Evolutionary conservation across 2,888 invertebrate genomes (phyloP), one percentile per base, ranked within the genome.

Genomic region (Abrostola tripartita): DNA sequence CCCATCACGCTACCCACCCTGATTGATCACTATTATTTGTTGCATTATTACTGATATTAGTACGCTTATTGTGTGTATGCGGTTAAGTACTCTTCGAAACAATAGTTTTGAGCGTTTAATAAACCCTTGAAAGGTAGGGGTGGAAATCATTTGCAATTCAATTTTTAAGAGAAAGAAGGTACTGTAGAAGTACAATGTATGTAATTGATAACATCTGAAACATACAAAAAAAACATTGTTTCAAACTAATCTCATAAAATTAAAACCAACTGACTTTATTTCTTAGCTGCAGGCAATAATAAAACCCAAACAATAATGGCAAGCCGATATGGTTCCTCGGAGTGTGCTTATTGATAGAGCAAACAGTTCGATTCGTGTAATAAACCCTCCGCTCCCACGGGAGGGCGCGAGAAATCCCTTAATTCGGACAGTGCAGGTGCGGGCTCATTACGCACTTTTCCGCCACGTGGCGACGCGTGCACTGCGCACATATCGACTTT

Each of bases 341-440:
- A 74, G 82, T 81, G 85, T 79, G 70, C 74, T 78, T 93, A 93
- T 93, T 92, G 92, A 91, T 91, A 84, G 86, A 88, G 85, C 84
- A 92, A 92, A 92, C 90, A 90, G 81, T 85, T 84, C 85, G 84
- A 81, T 84, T 85, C 84, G 78, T 81, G 78, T 77, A 81, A 78
- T 84, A 74, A 73, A 78, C 85, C 85, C 88, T 87, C 82, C 86
- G 88, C 79, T 94, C 94, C 93, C 94, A 94, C 93, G 94, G 92
- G 94, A 93, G 93, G 94, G 94, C 92, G 94, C 92, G 92, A 93
- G 91, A 94, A 93, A 94, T 94, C 94, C 93, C 90, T 89, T 93
- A 94, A 94, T 93, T 89, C 92, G 87, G 89, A 82, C 82, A 87
- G 83, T 91, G 93, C 94, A 94, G 94, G 94, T 94, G 94, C 91